Percentiles rank a stretch among this genome's conserved stretches.
Evolutionary conservation across 92 coral and sea anemone species (phyloP).

Genomic region (Phenganax marumi): DNA sequence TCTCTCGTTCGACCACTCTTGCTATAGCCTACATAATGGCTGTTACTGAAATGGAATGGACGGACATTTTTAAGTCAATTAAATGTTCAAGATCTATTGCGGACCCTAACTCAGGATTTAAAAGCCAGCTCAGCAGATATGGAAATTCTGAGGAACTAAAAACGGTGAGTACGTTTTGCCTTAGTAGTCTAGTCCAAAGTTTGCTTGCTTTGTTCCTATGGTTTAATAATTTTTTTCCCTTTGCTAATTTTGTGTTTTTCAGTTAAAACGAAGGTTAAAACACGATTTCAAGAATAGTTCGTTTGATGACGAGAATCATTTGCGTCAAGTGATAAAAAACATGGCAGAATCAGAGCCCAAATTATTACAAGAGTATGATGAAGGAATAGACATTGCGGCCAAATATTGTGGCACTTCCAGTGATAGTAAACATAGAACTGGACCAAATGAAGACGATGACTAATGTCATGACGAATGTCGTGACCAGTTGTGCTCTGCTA

Average conservation of each 20-base stretch:
- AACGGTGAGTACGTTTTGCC: conserved; percentile 43
- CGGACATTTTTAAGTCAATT: conserved; percentile 72
- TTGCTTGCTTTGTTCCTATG: too few species aligned
- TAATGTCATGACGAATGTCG: not conserved
- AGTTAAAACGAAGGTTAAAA: conserved; percentile 24
- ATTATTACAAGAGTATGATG: not conserved
- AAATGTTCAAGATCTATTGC: conserved; percentile 73
- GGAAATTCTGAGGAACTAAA: conserved; percentile 57
- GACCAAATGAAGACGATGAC: not conserved
- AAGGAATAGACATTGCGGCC: conserved; percentile 23
- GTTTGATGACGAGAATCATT: conserved; percentile 39
- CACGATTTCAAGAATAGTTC: conserved; percentile 51
- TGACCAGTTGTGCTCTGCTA: not conserved
- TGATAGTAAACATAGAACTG: not conserved
- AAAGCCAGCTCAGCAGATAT: conserved; percentile 83
- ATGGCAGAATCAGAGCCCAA: conserved; percentile 15
- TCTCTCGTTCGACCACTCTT: conserved; percentile 84
- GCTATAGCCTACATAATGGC: conserved; percentile 91
- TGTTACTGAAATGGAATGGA: conserved; percentile 77
- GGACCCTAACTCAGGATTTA: conserved; percentile 86
- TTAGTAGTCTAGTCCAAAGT: too few species aligned
- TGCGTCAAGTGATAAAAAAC: conserved; percentile 12
- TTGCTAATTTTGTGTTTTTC: not conserved
- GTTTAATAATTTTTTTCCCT: too few species aligned
- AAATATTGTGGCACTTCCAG: conserved; percentile 10